Percentiles rank a stretch among this genome's conserved stretches.
These are phyloP conservation scores for Halcyon malimbica DNA, from an alignment of 2,113 vertebrate species.

Conservation along the genomic window DNA sequence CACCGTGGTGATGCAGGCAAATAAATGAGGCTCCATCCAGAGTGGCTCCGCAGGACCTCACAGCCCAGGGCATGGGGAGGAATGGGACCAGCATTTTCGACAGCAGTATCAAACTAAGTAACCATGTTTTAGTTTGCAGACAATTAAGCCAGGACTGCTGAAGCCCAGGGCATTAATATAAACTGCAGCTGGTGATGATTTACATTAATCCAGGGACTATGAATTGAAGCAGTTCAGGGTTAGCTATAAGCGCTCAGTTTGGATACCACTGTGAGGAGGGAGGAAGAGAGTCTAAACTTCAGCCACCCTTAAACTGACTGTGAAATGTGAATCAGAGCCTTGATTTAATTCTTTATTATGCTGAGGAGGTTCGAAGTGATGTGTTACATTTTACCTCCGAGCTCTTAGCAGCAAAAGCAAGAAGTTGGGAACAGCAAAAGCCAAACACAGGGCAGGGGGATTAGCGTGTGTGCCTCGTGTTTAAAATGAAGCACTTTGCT, in stretches of 20 bases:
- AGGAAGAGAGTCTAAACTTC: neutral
- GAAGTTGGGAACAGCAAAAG: neutral
- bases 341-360: neutral
- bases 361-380: neutral
- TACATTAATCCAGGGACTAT: neutral
- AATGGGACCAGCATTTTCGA: neutral
- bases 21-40: neutral
- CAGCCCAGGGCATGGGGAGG: neutral
- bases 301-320: neutral
- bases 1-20: fast-evolving
- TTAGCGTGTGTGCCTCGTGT: neutral
- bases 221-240: neutral
- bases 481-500: neutral
- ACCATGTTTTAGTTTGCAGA: neutral
- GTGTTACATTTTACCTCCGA: neutral
- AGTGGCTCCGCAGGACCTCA: fast-evolving
- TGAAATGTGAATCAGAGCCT: constrained; percentile 15
- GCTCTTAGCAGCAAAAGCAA: neutral
- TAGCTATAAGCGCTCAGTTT: neutral
- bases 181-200: neutral
- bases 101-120: neutral
- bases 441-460: neutral
- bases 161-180: neutral
- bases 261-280: neutral
- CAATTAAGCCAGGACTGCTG: neutral